Percentiles rank a stretch among this genome's conserved stretches.
Evolutionary conservation across 2,113 vertebrate genomes (phyloP).

Genomic region (Vombatus ursinus): DNA sequence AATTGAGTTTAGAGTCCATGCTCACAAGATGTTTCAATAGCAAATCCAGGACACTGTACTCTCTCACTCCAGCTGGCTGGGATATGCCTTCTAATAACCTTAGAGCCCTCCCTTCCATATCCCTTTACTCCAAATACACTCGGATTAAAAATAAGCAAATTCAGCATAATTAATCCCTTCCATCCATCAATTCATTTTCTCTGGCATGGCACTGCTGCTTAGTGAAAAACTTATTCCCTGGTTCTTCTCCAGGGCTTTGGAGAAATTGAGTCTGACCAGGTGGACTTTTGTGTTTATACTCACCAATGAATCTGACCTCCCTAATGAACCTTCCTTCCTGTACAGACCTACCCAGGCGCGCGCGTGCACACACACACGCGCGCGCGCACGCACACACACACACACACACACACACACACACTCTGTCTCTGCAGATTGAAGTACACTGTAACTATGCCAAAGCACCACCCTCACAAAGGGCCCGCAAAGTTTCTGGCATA

Average conservation of each 20-base stretch:
- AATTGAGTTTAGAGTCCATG: background rate
- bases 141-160: background rate
- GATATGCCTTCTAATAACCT: background rate
- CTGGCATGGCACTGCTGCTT: background rate
- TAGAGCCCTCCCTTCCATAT: background rate
- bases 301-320: background rate
- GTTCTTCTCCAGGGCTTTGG: background rate
- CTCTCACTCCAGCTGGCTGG: background rate
- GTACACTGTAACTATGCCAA: background rate
- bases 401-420: background rate
- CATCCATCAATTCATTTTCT: background rate
- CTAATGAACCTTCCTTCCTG: background rate
- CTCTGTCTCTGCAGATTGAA: background rate
- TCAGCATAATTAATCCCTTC: background rate
- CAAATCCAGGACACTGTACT: background rate
- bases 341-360: background rate
- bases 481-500: background rate
- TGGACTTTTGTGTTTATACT: background rate
- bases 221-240: background rate
- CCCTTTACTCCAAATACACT: background rate
- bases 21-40: background rate
- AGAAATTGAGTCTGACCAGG: background rate
- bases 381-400: background rate
- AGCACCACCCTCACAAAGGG: background rate
- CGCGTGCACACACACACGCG: background rate